Evolutionary conservation across 2,888 invertebrate species (phyloP), one percentile per base, ranked within the genome.

Genomic region (Tigriopus californicus): DNA sequence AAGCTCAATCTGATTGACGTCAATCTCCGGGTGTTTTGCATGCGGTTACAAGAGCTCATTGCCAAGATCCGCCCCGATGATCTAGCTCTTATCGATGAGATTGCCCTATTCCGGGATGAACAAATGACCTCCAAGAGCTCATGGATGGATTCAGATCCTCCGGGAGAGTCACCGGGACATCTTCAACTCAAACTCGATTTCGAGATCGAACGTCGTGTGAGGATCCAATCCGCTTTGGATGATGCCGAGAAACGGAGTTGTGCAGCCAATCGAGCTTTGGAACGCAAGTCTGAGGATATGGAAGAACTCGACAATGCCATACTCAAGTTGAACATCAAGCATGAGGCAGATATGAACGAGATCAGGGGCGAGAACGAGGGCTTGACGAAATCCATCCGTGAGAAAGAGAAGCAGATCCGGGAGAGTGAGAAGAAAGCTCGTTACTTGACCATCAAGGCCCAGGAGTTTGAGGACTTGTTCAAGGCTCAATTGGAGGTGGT

Each of bases 401-500:
- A 22, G 15, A 51, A 51, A 4, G 52, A 51, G 33, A 25, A 18
- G 1, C 52, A 51, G 33, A 24, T 51, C 10, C 8, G n/a, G 12
- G 52, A 6, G 24, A 51, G 52, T 51, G 52, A 51, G 24, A 13
- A 15, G 10, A 51, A 51, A n/a, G 22, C 52, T 20, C 20, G 24
- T 22, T 20, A 51, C 15, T 20, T 51, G 52, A 22, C 33, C 24
- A 20, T 22, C 6, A 18, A 24, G 33, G 52, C 52, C 15, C 15
- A 51, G 11, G 24, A 51, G n/a, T 51, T 51, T 13, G 52, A 51
- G 33, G 52, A 51, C 15, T 24, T 51, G 20, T 51, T 51, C 24
- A 51, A 51, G 20, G 22, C 10, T 51, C 57, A 57, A 46, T 22
- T 57, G 44, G 57, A 42, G 44, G 13, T 25, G 20, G 40, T 41